Base-by-base conservation (phyloP, 2,113 vertebrate genomes). In the Mellivora capensis region DNA sequence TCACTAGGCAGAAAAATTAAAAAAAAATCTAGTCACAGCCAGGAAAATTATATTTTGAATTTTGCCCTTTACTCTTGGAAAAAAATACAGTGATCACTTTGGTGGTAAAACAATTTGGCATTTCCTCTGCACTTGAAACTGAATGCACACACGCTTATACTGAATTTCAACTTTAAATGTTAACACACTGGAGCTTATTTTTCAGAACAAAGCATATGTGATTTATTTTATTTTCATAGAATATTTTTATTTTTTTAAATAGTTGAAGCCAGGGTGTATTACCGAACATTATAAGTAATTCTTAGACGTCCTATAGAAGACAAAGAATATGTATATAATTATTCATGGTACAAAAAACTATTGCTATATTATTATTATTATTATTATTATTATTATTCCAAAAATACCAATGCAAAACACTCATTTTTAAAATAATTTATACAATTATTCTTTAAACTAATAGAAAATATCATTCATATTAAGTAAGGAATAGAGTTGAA, bases 391-490 rank as follows among this genome's bases (percentile, higher is more conserved):
- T 81, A 74, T 76, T 18, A 47, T 77, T 72, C 20, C 2, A 31
- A 79, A 96, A 83, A 93, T 64, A 71, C 4, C n/a, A 57, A 57
- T 67, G 84, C 21, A 90, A 77, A 47, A 29, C 13, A 93, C 57
- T 15, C 42, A 89, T 83, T 94, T 74, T 72, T 47, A 20, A 81
- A 87, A 82, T 4, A 69, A 44, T 81, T 96, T 0, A 93, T 59
- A 96, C 94, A 92, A 37, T 87, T n/a, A 6, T 29, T 82, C n/a
- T 97, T 97, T 62, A 96, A 64, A 87, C 89, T 93, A 95, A 82
- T 37, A 47, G n/a, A 83, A 97, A 98, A 93, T 79, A 71, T 27
- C 13, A 95, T 34, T 61, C 8, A n/a, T 37, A 80, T 71, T 80
- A 89, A 91, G 67, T 84, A 23, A 98, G 92, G 94, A 42, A 12